These are phyloP conservation scores for Clarias gariepinus DNA, from an alignment of 2,113 vertebrate species.

Conservation along the genomic window DNA sequence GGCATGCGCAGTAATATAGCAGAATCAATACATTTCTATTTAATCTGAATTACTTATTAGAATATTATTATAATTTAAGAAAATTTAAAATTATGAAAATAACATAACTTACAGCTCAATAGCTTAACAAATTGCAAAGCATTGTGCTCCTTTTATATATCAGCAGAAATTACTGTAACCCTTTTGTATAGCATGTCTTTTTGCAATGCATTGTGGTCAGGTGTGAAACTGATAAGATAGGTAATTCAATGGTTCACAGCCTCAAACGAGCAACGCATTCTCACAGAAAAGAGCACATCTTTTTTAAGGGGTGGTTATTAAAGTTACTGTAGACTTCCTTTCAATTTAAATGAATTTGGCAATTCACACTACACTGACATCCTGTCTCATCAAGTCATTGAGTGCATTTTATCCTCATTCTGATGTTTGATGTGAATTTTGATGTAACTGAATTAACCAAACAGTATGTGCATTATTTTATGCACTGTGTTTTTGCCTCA, in stretches of 20 bases:
- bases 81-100: neutral
- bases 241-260: neutral
- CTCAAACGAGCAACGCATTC: neutral
- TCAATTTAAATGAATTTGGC: neutral
- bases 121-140: too few relatives aligned
- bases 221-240: neutral
- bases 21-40: neutral
- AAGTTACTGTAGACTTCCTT: neutral
- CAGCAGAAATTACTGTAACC: neutral
- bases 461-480: conserved; percentile 10
- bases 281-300: neutral
- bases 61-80: neutral
- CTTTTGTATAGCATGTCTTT: neutral
- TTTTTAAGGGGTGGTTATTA: neutral
- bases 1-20: neutral
- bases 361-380: neutral
- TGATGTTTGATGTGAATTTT: conserved; percentile 22
- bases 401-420: conserved; percentile 1
- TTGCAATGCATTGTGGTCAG: neutral
- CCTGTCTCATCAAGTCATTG: neutral
- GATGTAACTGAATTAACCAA: neutral
- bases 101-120: too few relatives aligned
- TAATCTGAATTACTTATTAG: neutral
- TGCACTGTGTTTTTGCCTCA: neutral
- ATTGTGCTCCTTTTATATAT: too few relatives aligned